Base-by-base conservation (phyloP, 1,140 invertebrate genomes). In the Ceratina calcarata region DNA sequence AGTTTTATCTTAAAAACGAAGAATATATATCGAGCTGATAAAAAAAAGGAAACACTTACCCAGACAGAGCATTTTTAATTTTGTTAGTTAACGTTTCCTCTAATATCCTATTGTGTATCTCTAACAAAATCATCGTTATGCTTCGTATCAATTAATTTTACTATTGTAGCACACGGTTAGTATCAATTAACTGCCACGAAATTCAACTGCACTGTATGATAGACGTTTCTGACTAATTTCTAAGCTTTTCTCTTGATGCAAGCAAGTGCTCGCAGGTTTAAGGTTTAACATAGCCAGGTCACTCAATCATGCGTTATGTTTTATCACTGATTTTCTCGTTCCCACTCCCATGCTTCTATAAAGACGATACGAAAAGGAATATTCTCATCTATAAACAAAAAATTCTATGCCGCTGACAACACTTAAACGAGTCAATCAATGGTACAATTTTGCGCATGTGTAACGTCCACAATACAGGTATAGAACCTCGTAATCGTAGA, bases 101-200 rank as follows among this genome's bases (percentile, higher is more conserved):
- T 86, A 99, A 96, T 93, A 99, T 98, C 93, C 98, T 96, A 94
- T 99, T 99, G 94, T 99, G 98, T 94, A 99, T 98, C 95, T 99
- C 99, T 88, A 99, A 95, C 92, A 99, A 95, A 95, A 99, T 99
- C 99, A 99, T 99, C 94, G 93, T 95, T 93, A 83, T 79, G 49
- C 75, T 20, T 86, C 78, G 77, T 85, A 68, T 83, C 80, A 87
- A 87, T 83, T 87, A 87, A 85, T 86, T 86, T 86, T 62, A 85
- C 86, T 88, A 87, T 90, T 81, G 85, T 85, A 90, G 3, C 10
- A 84, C 84, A 89, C 78, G 87, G 89, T 89, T 89, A 87, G 86
- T 85, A 90, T 87, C 83, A 91, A 91, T 87, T 83, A 87, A 90
- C 86, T 90, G 86, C 58, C 67, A 68, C 70, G 79, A 82, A 81